Evolutionary conservation across 2,888 invertebrate genomes (phyloP).

Genomic region (Yponomeuta cagnagella): DNA sequence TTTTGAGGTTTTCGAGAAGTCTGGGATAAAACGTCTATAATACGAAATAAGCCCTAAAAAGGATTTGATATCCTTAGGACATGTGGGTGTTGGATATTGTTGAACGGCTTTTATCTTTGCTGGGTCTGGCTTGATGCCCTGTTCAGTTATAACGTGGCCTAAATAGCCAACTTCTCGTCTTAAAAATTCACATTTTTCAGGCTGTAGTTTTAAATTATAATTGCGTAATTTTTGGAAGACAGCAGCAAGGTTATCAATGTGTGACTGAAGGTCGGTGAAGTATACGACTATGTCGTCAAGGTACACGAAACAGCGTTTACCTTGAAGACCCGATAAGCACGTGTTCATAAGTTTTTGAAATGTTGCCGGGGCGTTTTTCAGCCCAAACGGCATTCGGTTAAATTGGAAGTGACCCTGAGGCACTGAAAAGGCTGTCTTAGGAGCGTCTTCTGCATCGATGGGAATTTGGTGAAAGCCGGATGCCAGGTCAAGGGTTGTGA

Average conservation of each 20-base stretch:
- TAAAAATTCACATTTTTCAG: slow-evolving; percentile 27
- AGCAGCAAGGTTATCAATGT: slow-evolving; percentile 19
- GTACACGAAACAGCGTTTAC: too few species aligned
- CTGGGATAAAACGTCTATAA: slow-evolving; percentile 16
- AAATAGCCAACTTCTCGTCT: too few species aligned
- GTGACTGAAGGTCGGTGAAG: not conserved
- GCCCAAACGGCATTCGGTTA: slow-evolving; percentile 19
- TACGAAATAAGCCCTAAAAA: slow-evolving; percentile 26
- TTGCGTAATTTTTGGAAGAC: slow-evolving; percentile 22
- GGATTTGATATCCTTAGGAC: slow-evolving; percentile 25
- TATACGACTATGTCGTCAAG: too few species aligned
- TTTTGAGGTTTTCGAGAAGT: not conserved
- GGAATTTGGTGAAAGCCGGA: too few species aligned
- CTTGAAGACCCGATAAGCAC: too few species aligned
- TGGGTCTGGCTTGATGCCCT: too few species aligned
- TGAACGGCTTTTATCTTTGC: slow-evolving; percentile 20
- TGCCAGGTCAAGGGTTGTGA: too few species aligned
- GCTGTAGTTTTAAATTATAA: slow-evolving; percentile 23
- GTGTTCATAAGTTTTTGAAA: slow-evolving; percentile 24
- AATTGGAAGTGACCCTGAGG: slow-evolving; percentile 20
- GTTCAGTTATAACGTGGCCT: too few species aligned
- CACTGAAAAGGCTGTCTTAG: slow-evolving; percentile 21
- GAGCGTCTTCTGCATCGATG: slow-evolving; percentile 4
- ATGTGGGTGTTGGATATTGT: slow-evolving; percentile 22
- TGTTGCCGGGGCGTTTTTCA: slow-evolving; percentile 21